Conservation (phyloP, 2,113 vertebrate genomes). For the Takifugu flavidus region DNA sequence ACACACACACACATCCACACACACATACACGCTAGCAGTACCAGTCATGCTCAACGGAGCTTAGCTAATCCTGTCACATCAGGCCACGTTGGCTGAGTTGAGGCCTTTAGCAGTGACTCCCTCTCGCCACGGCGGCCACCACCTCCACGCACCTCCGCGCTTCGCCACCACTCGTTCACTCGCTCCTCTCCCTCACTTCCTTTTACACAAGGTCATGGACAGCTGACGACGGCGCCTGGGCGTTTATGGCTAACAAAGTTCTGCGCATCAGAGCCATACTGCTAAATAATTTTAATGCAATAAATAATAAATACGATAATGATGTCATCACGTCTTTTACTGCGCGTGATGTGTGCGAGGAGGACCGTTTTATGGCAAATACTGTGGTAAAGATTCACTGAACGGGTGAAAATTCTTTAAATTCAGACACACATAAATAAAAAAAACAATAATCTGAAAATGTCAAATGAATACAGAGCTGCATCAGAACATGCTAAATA, state of each 20-base stretch:
- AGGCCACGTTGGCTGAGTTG: constrained; percentile 66
- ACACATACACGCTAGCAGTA: constrained; percentile 48
- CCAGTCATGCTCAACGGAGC: constrained; percentile 75
- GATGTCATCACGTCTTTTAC: constrained; percentile 42
- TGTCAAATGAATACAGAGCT: constrained; percentile 32
- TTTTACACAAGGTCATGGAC: constrained; percentile 55
- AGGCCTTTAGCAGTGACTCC: constrained; percentile 56
- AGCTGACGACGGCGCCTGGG: constrained; percentile 37
- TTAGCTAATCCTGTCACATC: constrained; percentile 81
- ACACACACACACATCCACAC: constrained; percentile 20
- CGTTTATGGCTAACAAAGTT: constrained; percentile 42
- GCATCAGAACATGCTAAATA: constrained; percentile 54
- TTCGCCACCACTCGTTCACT: constrained; percentile 39
- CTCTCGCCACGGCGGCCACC: constrained; percentile 5
- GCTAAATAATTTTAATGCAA: not conserved
- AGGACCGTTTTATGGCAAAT: too few species aligned
- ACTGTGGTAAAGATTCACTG: too few species aligned
- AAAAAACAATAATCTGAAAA: not conserved
- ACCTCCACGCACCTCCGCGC: constrained; percentile 47
- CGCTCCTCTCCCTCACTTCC: constrained; percentile 39
- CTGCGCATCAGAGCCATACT: not conserved
- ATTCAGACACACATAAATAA: constrained; percentile 3
- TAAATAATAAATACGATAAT: constrained; percentile 5
- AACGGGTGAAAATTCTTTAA: not conserved
- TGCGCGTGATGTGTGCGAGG: constrained; percentile 22